Conservation (phyloP, 2,888 invertebrate genomes). For the Drosophila siamana region DNA sequence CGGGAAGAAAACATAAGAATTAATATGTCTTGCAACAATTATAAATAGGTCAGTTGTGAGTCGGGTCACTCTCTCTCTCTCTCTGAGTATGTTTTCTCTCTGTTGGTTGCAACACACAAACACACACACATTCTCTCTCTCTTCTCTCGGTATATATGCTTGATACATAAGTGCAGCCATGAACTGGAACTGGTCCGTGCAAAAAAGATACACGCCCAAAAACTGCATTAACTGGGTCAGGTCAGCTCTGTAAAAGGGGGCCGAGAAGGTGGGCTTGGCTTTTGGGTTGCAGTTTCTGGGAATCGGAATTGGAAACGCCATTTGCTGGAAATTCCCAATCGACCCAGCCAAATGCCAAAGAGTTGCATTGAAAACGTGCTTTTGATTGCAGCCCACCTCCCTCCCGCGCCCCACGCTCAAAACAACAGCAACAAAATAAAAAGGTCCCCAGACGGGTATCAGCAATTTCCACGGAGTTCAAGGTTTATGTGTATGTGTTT, state of each 20-base stretch:
- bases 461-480: slow-evolving; percentile 62
- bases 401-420: slow-evolving; percentile 4
- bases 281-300: slow-evolving; percentile 35
- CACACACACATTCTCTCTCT: slow-evolving; percentile 28
- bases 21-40: neutral
- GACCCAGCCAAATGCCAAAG: slow-evolving; percentile 37
- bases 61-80: slow-evolving; percentile 23
- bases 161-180: slow-evolving; percentile 68
- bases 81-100: slow-evolving; percentile 19
- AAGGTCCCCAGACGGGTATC: slow-evolving; percentile 34
- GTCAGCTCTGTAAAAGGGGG: slow-evolving; percentile 47
- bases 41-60: slow-evolving; percentile 52
- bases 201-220: slow-evolving; percentile 77
- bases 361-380: slow-evolving; percentile 62
- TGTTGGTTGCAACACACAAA: neutral
- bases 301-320: slow-evolving; percentile 49
- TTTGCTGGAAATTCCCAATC: slow-evolving; percentile 72
- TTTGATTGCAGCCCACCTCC: slow-evolving; percentile 54
- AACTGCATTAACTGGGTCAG: slow-evolving; percentile 75
- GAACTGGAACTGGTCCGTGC: slow-evolving; percentile 68
- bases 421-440: slow-evolving; percentile 5
- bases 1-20: neutral
- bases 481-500: slow-evolving; percentile 60
- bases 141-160: slow-evolving; percentile 19
- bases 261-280: neutral